Base-by-base conservation (phyloP, 2,888 invertebrate species). In the Galerucella nymphaeae region DNA sequence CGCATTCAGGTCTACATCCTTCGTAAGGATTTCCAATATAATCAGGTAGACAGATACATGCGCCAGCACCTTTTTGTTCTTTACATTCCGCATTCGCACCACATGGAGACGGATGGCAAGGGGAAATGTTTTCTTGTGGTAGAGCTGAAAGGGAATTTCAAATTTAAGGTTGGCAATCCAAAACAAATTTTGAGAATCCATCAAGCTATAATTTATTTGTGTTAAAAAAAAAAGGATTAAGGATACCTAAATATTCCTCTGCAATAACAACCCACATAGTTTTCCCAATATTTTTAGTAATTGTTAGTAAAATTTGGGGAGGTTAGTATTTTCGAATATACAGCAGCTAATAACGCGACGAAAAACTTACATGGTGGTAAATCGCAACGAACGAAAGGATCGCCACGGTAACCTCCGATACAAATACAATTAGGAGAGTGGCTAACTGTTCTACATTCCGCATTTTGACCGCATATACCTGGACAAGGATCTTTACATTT, bases 21-120 rank as follows among this genome's bases (percentile, higher is more conserved):
- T 92, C 92, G 79, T 93, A 93, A 45, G 94, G 94, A 84, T 93
- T 92, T 67, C 94, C 95, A 78, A 91, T 91, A 83, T 92, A 94
- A 20, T 91, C 92, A 63, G 91, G 89, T 61, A 90, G 87, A 81
- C 94, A 94, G 72, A 89, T 88, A 81, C 94, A 94, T n/a, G 91
- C 88, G 50, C 91, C 91, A 74, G 91, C 90, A 69, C 88, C 88
- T 79, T 90, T 90, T 67, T 89, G 88, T 82, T 89, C 88, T 82
- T 89, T 89, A 83, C 93, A 93, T 75, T 89, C 70, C 23, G 92
- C 88, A 83, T 93, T 93, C 64, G 91, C 89, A 76, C 93, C 94
- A 83, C 94, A 94, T 45, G 93, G 93, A 77, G 91, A 91, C 78
- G 91, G 91, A 71, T 87, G 82, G 82, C 93, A 93, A 45, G 91